A percentile compares a stretch with the other conserved stretches of the same genome.
phyloP scores from a whole-genome alignment of 2,797 vertebrate genomes.

The Sylvia borin region DNA sequence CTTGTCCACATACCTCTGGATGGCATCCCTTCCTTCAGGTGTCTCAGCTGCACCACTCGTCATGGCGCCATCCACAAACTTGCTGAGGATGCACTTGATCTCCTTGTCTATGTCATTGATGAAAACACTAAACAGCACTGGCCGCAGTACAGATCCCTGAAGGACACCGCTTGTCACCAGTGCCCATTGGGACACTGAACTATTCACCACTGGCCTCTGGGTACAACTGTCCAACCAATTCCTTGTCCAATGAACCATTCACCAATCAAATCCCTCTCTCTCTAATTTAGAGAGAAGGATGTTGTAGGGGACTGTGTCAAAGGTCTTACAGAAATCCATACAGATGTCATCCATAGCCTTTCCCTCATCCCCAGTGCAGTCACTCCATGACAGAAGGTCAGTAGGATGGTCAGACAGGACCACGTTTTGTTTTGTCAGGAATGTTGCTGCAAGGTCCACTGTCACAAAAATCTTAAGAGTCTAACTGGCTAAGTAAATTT shows the following conservation, averaged over 20 bases:
- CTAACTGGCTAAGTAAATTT: not conserved
- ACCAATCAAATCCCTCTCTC: not conserved
- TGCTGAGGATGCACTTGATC: not conserved
- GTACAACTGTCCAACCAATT: accelerated
- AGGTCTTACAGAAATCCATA: not conserved
- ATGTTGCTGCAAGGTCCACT: not conserved
- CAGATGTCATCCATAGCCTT: too few species aligned
- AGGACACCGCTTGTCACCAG: too few species aligned
- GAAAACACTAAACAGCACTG: not conserved
- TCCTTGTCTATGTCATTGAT: too few species aligned
- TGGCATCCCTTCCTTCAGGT: not conserved
- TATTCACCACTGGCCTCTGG: too few species aligned
- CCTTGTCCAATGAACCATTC: accelerated
- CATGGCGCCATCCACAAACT: too few species aligned
- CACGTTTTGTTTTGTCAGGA: not conserved
- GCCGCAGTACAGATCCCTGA: not conserved
- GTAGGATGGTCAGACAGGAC: not conserved
- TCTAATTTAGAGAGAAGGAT: not conserved
- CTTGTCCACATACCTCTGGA: too few species aligned
- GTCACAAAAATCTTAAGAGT: not conserved
- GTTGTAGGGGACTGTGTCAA: too few species aligned
- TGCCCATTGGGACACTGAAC: accelerated
- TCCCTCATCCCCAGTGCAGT: accelerated
- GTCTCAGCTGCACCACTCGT: not conserved
- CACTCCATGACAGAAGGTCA: not conserved